These are phyloP conservation scores for Melieria picta DNA, from an alignment of 2,888 invertebrate genomes.

Conservation along the genomic window DNA sequence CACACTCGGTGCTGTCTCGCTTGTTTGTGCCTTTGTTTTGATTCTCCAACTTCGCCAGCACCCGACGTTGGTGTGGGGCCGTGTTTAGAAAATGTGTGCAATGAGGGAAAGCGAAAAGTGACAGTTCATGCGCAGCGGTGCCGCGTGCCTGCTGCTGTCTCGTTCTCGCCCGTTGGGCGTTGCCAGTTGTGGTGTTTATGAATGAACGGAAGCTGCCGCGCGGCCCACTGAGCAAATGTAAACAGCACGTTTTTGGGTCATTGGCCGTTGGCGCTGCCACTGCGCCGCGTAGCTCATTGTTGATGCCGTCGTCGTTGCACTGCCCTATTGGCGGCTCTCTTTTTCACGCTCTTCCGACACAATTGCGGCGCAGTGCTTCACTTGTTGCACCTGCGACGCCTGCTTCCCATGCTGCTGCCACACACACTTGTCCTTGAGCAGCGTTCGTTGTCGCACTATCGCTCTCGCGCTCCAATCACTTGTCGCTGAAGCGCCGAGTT, in stretches of 20 bases:
- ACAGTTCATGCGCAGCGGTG: slow-evolving; percentile 12
- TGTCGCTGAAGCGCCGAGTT: too few species aligned
- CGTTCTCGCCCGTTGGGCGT: background rate
- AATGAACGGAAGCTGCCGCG: slow-evolving; percentile 20
- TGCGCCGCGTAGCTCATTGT: background rate
- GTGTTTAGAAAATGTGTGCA: slow-evolving; percentile 24
- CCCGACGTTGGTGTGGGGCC: background rate
- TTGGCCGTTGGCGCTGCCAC: background rate
- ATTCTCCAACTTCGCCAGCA: background rate
- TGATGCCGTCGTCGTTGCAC: background rate
- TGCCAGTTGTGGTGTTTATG: background rate
- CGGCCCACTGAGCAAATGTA: too few species aligned
- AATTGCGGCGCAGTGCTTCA: too few species aligned
- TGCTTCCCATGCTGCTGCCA: too few species aligned
- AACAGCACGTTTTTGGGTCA: slow-evolving; percentile 35
- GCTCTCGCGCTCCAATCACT: too few species aligned
- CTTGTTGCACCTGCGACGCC: too few species aligned
- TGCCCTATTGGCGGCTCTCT: background rate
- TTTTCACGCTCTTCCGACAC: background rate
- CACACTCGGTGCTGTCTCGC: background rate
- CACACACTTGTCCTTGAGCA: too few species aligned
- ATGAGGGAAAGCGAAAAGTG: background rate
- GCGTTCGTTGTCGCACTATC: too few species aligned
- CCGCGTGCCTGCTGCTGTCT: background rate
- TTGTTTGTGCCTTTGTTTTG: slow-evolving; percentile 33